Evolutionary conservation across 2,888 invertebrate species (phyloP), one percentile per base, ranked within the genome.

Genomic region (Latheticus oryzae): DNA sequence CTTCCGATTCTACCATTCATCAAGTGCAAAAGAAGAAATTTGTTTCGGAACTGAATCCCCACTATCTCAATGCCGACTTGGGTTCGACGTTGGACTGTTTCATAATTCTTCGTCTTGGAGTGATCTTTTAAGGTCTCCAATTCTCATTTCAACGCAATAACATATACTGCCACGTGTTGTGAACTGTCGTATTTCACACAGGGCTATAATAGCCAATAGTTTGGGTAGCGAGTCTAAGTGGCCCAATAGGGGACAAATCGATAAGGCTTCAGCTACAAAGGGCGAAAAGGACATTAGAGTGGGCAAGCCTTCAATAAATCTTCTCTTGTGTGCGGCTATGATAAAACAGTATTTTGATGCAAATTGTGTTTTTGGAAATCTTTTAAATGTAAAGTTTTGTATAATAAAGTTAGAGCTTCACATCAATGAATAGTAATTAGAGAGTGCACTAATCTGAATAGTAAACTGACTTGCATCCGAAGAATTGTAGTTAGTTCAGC

Each of bases 61-160:
- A 12, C 1, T 5, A 38, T 12, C 12, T 35, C 17, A 13, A 40
- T 7, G 3, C 24, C 13, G 45, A 30, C 3, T n/a, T 12, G 32
- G 12, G 32, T 19, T 33, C 21, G 17, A 5, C 12, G 13, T 37
- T 23, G 2, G 13, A 15, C 9, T 17, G 26, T 48, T 48, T 37
- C 37, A 48, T 37, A 48, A 48, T 61, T 63, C 61, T 69, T 64
- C 62, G 64, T 62, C 62, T 42, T 24, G 60, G 63, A 58, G 63
- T 65, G 64, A 63, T 64, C 64, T 67, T n/a, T 67, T 64, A 64
- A 66, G 68, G 65, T 65, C 65, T 54, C 66, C 65, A 67, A 69
- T 68, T 67, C 71, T 66, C 68, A 66, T 72, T 70, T 64, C 55
- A 63, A 55, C 59, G 68, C 65, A 69, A 68, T 69, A 70, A 69